Evolutionary conservation across 2,797 vertebrate genomes (phyloP).

Genomic region (Brachyalestes nurse): DNA sequence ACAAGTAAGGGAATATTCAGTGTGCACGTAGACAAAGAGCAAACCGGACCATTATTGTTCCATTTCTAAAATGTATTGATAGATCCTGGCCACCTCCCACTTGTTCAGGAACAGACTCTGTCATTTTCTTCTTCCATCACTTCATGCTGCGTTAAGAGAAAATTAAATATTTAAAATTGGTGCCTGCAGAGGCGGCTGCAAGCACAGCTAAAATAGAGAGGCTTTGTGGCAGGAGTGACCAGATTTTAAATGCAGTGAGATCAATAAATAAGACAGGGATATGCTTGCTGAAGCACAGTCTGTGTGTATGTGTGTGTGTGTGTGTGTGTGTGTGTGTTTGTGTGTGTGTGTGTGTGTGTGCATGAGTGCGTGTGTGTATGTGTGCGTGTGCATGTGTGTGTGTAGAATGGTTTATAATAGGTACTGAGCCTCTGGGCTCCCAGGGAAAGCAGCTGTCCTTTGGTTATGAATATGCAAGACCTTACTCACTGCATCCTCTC

Average conservation of each 20-base stretch:
- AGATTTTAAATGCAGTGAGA: conserved; percentile 89
- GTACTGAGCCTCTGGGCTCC: conserved; percentile 66
- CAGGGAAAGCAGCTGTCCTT: conserved; percentile 78
- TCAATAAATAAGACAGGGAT: conserved; percentile 81
- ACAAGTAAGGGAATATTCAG: neutral
- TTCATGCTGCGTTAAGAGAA: conserved; percentile 75
- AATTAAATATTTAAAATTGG: conserved; percentile 79
- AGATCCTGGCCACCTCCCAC: conserved; percentile 44
- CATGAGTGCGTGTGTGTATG: conserved; percentile 47
- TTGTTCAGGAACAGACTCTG: conserved; percentile 55
- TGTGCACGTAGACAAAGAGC: neutral
- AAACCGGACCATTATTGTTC: neutral
- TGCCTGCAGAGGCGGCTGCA: conserved; percentile 70
- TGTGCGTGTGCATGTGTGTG: conserved; percentile 62
- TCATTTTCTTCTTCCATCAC: conserved; percentile 58
- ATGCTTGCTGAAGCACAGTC: conserved; percentile 64
- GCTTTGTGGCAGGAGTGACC: conserved; percentile 81
- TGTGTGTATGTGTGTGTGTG: conserved; percentile 57
- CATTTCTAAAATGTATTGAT: conserved; percentile 32
- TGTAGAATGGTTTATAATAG: conserved; percentile 78
- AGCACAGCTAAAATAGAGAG: conserved; percentile 80
- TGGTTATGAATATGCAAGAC: conserved; percentile 81
- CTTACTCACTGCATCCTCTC: conserved; percentile 73
- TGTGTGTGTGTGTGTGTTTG: conserved; percentile 28
- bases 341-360: conserved; percentile 18